Conservation (phyloP, 2,113 vertebrate species). For the Microcebus tavaratra region DNA sequence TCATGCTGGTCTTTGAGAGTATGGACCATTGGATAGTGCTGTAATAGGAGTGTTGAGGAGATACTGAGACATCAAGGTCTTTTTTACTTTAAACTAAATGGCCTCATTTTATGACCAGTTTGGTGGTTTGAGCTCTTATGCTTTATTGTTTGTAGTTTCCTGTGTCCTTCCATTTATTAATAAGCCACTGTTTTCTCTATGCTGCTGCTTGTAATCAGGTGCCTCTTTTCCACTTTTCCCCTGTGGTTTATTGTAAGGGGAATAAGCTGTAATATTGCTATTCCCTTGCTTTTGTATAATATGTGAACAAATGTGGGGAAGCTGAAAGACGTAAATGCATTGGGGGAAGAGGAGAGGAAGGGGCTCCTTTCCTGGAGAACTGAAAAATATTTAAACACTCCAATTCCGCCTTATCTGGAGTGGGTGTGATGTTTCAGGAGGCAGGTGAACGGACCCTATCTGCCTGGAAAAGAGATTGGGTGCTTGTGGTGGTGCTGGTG, state of each 20-base stretch:
- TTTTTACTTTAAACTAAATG: neutral
- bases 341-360: neutral
- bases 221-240: neutral
- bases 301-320: neutral
- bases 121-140: neutral
- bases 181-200: neutral
- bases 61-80: neutral
- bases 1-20: neutral
- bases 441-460: neutral
- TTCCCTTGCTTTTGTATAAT: neutral
- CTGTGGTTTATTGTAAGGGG: neutral
- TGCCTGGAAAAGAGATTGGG: neutral
- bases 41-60: neutral
- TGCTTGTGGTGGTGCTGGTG: neutral
- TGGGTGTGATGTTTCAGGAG: neutral
- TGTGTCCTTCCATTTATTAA: neutral
- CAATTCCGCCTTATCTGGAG: neutral
- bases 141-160: neutral
- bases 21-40: neutral
- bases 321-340: neutral
- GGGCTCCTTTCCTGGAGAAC: neutral
- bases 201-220: neutral
- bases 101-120: neutral
- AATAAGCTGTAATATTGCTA: neutral
- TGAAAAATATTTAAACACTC: neutral